Evolutionary conservation across 1,140 invertebrate genomes (phyloP), one percentile per base, ranked within the genome.

Genomic region (Camponotus vicinus): DNA sequence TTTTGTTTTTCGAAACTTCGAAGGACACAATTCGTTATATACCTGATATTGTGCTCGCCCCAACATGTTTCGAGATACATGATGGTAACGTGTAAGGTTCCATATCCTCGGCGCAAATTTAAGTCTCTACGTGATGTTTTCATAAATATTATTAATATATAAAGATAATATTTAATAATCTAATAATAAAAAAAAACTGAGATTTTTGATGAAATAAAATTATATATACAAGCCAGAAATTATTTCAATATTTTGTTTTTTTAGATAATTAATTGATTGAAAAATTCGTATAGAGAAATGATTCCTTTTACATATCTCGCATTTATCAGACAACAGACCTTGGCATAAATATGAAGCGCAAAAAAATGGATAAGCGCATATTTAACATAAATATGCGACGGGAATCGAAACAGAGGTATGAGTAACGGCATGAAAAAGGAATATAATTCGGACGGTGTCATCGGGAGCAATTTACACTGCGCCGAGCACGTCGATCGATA

Each of bases 401-500:
- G 37, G 37, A 79, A 52, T 37, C 57, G 61, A 78, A 66, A 78
- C 42, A 66, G 61, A 71, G 55, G 52, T 15, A 59, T 49, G 27
- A 78, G 75, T n/a, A 40, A 64, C 59, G 27, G 34, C 61, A 27
- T 42, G 64, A 83, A 57, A 52, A 73, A 71, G 69, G 55, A 61
- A 75, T 83, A 61, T 83, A 83, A 83, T 83, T 83, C 55, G 69
- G 69, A 73, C 13, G 32, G 57, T 75, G 69, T 83, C 84, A 69
- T 85, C 84, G 88, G 55, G 52, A 87, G 63, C 85, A 79, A 88
- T 90, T 90, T 86, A 90, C 73, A 80, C 67, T 66, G 73, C 69
- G 87, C 82, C 76, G 71, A 78, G 83, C 83, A 86, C 80, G 70
- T 61, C 86, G 85, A 90, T 92, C 89, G 90, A 92, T 90, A 88